Evolutionary conservation across 64 coral and sea anemone genomes (phyloP), one percentile per base, ranked within the genome.

Genomic region (Pachyseris speciosa): DNA sequence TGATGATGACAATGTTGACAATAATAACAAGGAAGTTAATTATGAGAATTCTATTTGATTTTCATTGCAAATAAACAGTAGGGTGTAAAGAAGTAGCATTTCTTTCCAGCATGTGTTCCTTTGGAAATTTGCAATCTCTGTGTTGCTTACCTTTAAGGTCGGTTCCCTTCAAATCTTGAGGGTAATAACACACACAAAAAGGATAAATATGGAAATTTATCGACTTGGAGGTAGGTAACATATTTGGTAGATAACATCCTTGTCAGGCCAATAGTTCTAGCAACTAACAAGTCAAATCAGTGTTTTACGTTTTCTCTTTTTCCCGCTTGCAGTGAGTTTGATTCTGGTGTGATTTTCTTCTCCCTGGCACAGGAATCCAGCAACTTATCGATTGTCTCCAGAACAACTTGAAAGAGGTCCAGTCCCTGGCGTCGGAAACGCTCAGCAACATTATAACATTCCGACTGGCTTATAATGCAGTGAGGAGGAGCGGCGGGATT

Each of bases 361-460:
- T 43, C 19, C 5, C 16, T 22, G 26, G 11, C 8, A 19, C 64
- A 97, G 95, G 95, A 22, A 69, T 97, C 37, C 69, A 97, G 2
- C 91, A 94, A 32, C 90, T 97, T 15, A 89, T 97, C 5, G 85
- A 75, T 38, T 97, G 91, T 90, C 79, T 97, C 19, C 68, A 78
- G 15, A 85, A 58, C 67, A 74, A 81, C 12, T 85, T 64, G 1
- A 58, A 83, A n/a, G 86, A 93, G 53, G 51, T 90, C 40, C 91
- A 97, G 87, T 93, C 95, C 52, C 43, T 97, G 26, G 95, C 91
- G 4, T 91, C 95, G 5, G 91, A 66, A 27, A 92, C 87, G 3
- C 59, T 97, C 2, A 72, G 68, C 20, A 84, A 93, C 71, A 40
- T 97, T 1, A 79, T 94, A 12, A 88, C 95, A 20, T 97, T 97